Conservation (phyloP, 2,797 vertebrate genomes). For the Lepus townsendii region DNA sequence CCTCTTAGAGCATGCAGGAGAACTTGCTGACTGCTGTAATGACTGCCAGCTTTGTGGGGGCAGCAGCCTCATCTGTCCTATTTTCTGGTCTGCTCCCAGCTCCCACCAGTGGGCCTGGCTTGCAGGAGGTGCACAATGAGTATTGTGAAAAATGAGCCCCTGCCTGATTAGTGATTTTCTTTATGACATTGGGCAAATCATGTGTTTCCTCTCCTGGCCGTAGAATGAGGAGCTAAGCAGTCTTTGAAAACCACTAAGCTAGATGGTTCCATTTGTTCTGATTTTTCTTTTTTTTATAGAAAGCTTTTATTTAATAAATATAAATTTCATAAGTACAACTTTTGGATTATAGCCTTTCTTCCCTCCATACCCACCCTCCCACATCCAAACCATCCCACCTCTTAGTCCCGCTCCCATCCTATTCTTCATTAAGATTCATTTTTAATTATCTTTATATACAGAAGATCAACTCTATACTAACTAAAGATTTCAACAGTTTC, state of each 20-base stretch:
- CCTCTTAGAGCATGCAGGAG: too few species aligned
- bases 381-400: too few species aligned
- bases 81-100: neutral
- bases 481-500: too few species aligned
- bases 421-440: too few species aligned
- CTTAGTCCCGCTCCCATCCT: too few species aligned
- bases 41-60: neutral
- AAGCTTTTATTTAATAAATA: too few species aligned
- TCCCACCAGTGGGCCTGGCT: neutral
- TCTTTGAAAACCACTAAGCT: neutral
- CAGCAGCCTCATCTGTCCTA: neutral
- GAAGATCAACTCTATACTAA: too few species aligned
- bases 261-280: neutral
- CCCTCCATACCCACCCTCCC: too few species aligned
- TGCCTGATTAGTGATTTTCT: conserved; percentile 28
- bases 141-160: neutral
- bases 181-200: neutral
- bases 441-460: too few species aligned
- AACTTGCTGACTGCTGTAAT: neutral
- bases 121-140: neutral
- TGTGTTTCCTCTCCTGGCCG: neutral
- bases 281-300: too few species aligned
- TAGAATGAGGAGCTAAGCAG: neutral
- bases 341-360: too few species aligned
- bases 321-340: too few species aligned